These are phyloP conservation scores for Lysiphlebus fabarum DNA, from an alignment of 1,140 invertebrate genomes.

Conservation along the genomic window DNA sequence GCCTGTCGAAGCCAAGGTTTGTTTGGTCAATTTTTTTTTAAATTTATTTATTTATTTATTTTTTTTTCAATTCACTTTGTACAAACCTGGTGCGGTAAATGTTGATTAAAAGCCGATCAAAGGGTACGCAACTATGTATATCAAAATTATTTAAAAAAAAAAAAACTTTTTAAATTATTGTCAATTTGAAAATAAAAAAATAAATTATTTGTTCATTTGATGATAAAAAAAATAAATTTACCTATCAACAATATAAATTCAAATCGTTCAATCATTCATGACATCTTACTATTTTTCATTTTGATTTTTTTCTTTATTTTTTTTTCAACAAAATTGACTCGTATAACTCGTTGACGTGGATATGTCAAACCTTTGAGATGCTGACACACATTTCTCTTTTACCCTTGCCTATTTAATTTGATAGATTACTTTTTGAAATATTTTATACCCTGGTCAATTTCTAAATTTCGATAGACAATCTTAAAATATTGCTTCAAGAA, in stretches of 20 bases:
- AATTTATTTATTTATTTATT: not conserved
- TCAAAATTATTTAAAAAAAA: not conserved
- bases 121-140: slow-evolving; percentile 2
- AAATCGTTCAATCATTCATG: slow-evolving; percentile 25
- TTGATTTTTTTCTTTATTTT: slow-evolving; percentile 19
- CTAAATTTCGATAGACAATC: no score
- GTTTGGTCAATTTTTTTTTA: slow-evolving; percentile 1
- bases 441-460: slow-evolving; percentile 4
- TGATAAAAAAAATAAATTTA: not conserved
- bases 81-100: slow-evolving; percentile 11
- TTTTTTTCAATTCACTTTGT: not conserved
- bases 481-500: no score
- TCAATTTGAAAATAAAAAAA: not conserved
- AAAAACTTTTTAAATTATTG: not conserved
- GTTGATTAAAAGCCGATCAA: slow-evolving; percentile 25
- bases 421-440: slow-evolving; percentile 25
- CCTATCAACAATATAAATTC: not conserved
- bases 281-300: slow-evolving; percentile 12
- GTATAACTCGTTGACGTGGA: slow-evolving; percentile 25
- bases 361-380: slow-evolving; percentile 18
- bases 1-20: not conserved
- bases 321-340: slow-evolving; percentile 27
- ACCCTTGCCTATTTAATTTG: slow-evolving; percentile 24
- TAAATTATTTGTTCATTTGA: not conserved
- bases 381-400: slow-evolving; percentile 7